Percentiles rank a stretch among this genome's conserved stretches.
These are phyloP conservation scores for Drosophila bunnanda DNA, from an alignment of 2,888 invertebrate species.

Conservation along the genomic window DNA sequence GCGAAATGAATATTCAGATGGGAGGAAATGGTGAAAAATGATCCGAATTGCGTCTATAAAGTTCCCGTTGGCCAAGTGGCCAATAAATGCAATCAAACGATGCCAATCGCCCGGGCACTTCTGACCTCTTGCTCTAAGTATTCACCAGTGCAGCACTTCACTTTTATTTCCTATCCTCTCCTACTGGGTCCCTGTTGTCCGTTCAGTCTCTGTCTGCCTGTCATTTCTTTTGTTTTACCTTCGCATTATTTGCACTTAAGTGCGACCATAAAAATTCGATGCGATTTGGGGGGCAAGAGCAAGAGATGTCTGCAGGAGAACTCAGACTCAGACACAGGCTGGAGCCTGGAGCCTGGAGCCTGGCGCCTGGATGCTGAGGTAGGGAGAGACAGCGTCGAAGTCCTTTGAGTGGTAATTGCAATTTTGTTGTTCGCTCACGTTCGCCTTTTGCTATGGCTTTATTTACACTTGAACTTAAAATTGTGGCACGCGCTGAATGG, in stretches of 20 bases:
- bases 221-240: constrained; percentile 36
- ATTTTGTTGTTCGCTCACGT: constrained; percentile 62
- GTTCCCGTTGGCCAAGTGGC: constrained; percentile 38
- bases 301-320: no score
- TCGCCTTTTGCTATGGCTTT: constrained; percentile 51
- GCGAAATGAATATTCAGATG: constrained; percentile 34
- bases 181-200: background rate
- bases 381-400: background rate
- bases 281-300: constrained; percentile 36
- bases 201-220: background rate
- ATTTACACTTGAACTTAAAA: constrained; percentile 69
- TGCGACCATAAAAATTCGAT: constrained; percentile 50
- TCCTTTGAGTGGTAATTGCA: constrained; percentile 62
- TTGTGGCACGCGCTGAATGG: constrained; percentile 49
- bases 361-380: background rate
- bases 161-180: background rate
- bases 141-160: constrained; percentile 11
- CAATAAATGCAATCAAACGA: constrained; percentile 60
- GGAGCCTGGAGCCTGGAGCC: no score
- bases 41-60: constrained; percentile 10
- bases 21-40: constrained; percentile 4
- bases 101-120: constrained; percentile 12
- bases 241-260: constrained; percentile 54
- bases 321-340: no score
- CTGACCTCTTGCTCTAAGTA: background rate